Evolutionary conservation across 1,140 invertebrate species (phyloP).

Genomic region (Lasioglossum baleicum): DNA sequence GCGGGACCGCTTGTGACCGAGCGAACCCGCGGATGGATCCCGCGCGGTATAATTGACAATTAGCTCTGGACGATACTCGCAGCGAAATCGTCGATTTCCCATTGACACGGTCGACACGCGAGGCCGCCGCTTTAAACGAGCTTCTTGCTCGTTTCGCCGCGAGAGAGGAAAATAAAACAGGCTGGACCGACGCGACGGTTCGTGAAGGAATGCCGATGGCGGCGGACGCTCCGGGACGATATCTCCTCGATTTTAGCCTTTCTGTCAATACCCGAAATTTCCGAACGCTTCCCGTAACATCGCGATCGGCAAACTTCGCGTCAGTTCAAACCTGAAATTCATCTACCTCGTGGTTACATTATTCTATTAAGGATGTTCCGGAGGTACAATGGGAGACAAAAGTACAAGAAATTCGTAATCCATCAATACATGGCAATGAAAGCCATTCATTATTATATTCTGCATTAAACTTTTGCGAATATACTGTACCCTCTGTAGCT

Average conservation of each 20-base stretch:
- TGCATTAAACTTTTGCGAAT: too few relatives aligned
- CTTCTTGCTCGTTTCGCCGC: constrained; percentile 12
- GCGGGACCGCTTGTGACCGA: constrained; percentile 19
- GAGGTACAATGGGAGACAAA: too few relatives aligned
- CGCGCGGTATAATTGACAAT: constrained; percentile 51
- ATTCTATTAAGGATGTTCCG: too few relatives aligned
- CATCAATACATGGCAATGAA: too few relatives aligned
- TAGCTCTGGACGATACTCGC: constrained; percentile 38
- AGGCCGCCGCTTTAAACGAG: constrained; percentile 1
- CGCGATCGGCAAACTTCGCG: too few relatives aligned
- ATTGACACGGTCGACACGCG: constrained; percentile 43
- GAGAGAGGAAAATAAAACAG: not conserved
- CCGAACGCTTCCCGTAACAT: too few relatives aligned
- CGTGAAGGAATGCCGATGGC: not conserved
- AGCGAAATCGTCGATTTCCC: constrained; percentile 30
- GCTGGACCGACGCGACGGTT: not conserved
- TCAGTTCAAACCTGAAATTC: too few relatives aligned
- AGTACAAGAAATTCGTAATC: too few relatives aligned
- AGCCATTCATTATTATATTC: too few relatives aligned
- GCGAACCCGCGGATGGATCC: not conserved
- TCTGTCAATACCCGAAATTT: not conserved
- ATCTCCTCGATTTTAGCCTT: too few relatives aligned
- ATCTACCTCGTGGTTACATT: too few relatives aligned
- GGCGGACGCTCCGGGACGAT: not conserved
- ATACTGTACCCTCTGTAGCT: too few relatives aligned